Evolutionary conservation across 1,140 invertebrate species (phyloP).

Genomic region (Thaumatotibia leucotreta): DNA sequence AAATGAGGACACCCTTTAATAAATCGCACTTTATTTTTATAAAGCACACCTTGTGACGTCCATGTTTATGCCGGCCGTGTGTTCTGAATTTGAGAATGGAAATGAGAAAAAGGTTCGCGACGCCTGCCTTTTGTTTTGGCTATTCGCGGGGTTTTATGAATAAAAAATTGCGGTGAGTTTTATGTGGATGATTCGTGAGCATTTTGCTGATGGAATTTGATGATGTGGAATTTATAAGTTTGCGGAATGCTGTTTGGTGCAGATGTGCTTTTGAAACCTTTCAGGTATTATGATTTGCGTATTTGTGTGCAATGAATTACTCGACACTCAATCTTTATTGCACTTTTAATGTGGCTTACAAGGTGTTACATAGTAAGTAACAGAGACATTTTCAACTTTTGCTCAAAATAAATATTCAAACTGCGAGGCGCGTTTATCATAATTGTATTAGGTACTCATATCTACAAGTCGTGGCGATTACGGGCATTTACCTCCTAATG

Average conservation of each 20-base stretch:
- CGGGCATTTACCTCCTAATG: no score
- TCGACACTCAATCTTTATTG: no score
- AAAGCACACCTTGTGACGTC: constrained; percentile 60
- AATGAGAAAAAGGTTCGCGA: constrained; percentile 9
- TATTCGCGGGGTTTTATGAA: constrained; percentile 13
- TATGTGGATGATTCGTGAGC: background rate
- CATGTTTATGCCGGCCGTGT: constrained; percentile 53
- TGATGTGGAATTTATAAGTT: background rate
- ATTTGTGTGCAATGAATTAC: background rate
- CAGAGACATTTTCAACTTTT: no score
- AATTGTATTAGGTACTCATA: no score
- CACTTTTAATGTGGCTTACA: no score
- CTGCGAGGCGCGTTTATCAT: no score
- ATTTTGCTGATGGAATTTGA: background rate
- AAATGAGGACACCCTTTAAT: constrained; percentile 45
- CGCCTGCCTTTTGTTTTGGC: constrained; percentile 12
- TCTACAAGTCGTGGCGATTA: no score
- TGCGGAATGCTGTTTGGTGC: background rate
- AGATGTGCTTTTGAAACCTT: background rate
- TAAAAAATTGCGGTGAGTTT: constrained; percentile 5
- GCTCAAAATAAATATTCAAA: no score
- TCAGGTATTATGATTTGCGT: background rate
- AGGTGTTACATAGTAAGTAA: no score
- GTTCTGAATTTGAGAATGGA: constrained; percentile 45
- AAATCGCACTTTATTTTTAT: constrained; percentile 65